Percentiles rank a stretch among this genome's conserved stretches.
Conservation (phyloP, 2,113 vertebrate genomes). For the Peucedramus taeniatus region DNA sequence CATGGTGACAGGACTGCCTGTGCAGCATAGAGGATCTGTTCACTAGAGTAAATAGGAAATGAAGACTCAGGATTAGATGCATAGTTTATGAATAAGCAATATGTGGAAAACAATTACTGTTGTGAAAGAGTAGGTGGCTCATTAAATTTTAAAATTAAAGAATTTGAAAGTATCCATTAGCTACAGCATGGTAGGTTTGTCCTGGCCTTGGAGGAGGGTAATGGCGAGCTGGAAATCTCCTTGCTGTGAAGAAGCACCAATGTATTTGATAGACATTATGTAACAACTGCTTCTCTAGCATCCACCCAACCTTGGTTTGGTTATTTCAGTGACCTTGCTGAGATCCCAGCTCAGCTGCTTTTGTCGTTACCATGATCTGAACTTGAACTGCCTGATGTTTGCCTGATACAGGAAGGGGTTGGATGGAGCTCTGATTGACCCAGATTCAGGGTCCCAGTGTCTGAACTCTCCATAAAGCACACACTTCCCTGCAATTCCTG, state of each 20-base stretch:
- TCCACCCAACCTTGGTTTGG: neutral
- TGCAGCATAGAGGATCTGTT: neutral
- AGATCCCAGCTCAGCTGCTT: neutral
- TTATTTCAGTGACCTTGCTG: neutral
- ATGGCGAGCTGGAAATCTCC: neutral
- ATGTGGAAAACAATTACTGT: neutral
- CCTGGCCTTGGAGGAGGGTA: neutral
- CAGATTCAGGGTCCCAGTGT: neutral
- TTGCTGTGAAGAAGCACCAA: neutral
- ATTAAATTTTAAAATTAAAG: neutral
- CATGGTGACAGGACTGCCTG: neutral
- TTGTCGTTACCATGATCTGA: neutral
- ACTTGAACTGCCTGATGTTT: neutral
- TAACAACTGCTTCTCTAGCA: neutral
- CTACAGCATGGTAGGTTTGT: neutral
- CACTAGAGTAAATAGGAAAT: neutral
- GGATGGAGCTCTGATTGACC: neutral
- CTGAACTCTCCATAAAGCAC: neutral
- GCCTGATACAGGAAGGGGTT: neutral
- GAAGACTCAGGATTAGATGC: conserved; percentile 5
- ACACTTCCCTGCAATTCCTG: neutral
- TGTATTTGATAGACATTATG: neutral
- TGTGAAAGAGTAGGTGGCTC: neutral
- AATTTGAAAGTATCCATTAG: neutral
- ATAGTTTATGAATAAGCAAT: conserved; percentile 22